Evolutionary conservation across 1,140 invertebrate species (phyloP), one percentile per base, ranked within the genome.

Genomic region (Aphelenchoides besseyi): DNA sequence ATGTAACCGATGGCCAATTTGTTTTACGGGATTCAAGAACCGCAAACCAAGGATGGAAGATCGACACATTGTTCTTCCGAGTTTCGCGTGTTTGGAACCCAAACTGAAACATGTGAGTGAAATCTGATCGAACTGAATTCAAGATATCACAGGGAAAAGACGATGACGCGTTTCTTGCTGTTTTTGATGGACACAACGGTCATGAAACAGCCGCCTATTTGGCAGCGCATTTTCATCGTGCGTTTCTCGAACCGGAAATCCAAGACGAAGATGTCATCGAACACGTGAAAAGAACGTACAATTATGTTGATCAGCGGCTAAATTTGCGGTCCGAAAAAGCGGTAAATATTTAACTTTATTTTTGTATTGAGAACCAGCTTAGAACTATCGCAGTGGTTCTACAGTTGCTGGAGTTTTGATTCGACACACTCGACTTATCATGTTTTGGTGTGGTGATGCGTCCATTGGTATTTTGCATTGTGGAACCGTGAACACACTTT

Each of bases 11-110:
- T 70, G 30, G 9, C 18, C 23, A 23, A 8, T 26, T 35, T 61
- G 30, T 23, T 61, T 36, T 18, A 29, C 32, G 8, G 62, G n/a
- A 33, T 28, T 33, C 35, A 73, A 69, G n/a, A 71, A 71, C 26
- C 68, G 52, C 16, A 71, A 72, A 33, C 71, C 71, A 26, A 72
- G 57, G 23, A 72, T 72, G 71, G 71, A 72, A 63, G 71, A 72
- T 52, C 32, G 57, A 18, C 18, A n/a, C 2, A 29, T 26, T 18
- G 16, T 61, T 30, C 5, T 72, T 16, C 37, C 35, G n/a, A 30
- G 18, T 9, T 30, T 71, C 18, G 26, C 3, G 1, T 23, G 72
- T 18, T 29, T 72, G 16, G 71, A 72, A 53, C 71, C 71, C 5
- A n/a, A 18, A 62, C 16, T 23, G 5, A 29, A 72, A 12, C 37